Evolutionary conservation across 1,140 invertebrate species (phyloP), one percentile per base, ranked within the genome.

Genomic region (Saxidomus purpurata): DNA sequence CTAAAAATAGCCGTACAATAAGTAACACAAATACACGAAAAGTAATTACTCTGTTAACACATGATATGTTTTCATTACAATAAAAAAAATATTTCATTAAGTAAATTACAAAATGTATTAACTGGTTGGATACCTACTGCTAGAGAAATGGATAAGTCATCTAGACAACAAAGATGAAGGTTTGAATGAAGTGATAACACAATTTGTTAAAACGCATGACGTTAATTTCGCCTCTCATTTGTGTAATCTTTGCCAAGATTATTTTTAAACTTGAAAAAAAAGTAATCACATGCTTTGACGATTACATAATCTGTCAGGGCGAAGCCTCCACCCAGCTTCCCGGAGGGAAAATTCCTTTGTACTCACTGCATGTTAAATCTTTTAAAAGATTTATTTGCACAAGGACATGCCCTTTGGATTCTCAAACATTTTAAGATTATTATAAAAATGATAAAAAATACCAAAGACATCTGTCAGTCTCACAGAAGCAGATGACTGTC

Each of bases 251-350:
- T 47, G 40, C 74, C 74, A 77, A 77, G 22, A 8, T 74, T 40
- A 49, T 17, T 34, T 52, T 77, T 25, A 28, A 77, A 77, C 9
- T 28, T 49, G n/a, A 28, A 74, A 74, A 38, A 31, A 67, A 19
- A 15, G 31, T 38, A 13, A 22, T n/a, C 19, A 15, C 74, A 49
- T 77, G 43, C 15, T 49, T 22, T 71, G 19, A 19, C 38, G 3
- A 49, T 52, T 77, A 22, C 25, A 28, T 49, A 77, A 77, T 77
- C 74, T 47, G 38, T 77, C 74, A 77, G 31, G 31, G 11, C 25
- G 28, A 17, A 17, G 1, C 38, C 74, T 77, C 74, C 74, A 77
- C 74, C 74, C 74, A 77, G 74, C 19, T 47, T 77, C 74, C 74
- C 74, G 19, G 4, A 25, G 43, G 74, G 74, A 17, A 47, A 49